Evolutionary conservation across 2,888 invertebrate species (phyloP).

Genomic region (Caenorhabditis doughertyi): DNA sequence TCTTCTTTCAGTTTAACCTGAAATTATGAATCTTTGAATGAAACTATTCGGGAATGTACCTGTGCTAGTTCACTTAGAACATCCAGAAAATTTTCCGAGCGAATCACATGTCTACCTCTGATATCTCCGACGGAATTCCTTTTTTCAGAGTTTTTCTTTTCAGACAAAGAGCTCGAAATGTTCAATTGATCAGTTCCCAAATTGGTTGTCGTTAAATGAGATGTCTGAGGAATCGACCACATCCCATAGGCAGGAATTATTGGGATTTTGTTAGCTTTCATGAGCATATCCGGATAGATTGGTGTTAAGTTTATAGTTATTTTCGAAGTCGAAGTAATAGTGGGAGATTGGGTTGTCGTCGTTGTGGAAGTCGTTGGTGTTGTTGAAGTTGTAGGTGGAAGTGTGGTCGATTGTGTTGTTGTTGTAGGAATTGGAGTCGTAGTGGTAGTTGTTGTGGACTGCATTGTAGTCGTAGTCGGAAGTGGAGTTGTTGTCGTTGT

Average conservation of each 20-base stretch:
- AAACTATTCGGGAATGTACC: conserved; percentile 1
- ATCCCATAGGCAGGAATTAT: conserved; percentile 66
- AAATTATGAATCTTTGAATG: neutral
- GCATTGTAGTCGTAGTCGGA: conserved; percentile 4
- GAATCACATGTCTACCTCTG: conserved; percentile 59
- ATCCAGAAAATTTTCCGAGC: conserved; percentile 67
- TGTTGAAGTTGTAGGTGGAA: conserved; percentile 28
- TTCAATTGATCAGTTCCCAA: neutral
- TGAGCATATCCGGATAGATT: conserved; percentile 60
- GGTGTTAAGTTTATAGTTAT: conserved; percentile 45
- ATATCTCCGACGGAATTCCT: conserved; percentile 52
- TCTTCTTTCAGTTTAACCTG: conserved; percentile 69
- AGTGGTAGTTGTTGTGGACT: conserved; percentile 20
- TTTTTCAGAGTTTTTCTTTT: neutral
- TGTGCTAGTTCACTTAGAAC: conserved; percentile 68
- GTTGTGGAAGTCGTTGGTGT: conserved; percentile 30
- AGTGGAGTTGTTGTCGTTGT: conserved; percentile 25
- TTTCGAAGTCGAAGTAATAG: neutral
- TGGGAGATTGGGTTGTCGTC: conserved; percentile 1
- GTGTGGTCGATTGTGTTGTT: conserved; percentile 3
- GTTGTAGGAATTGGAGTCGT: conserved; percentile 28
- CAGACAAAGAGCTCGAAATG: conserved; percentile 2
- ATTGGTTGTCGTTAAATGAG: neutral
- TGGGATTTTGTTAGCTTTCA: conserved; percentile 51
- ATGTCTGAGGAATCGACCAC: conserved; percentile 46